Evolutionary conservation across 2,113 vertebrate species (phyloP).

Genomic region (Poecile atricapillus): DNA sequence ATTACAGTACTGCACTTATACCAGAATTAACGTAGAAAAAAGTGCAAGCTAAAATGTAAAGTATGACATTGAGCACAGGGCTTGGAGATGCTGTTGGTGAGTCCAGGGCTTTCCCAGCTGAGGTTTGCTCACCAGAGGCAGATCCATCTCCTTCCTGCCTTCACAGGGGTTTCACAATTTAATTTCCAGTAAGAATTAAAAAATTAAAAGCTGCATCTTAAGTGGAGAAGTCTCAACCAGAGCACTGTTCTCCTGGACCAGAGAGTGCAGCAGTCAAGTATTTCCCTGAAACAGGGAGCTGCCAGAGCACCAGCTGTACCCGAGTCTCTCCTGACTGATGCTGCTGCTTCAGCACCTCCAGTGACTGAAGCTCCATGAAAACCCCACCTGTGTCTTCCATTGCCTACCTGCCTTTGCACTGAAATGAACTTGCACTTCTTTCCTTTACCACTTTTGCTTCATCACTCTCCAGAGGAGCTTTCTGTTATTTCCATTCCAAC

Average conservation of each 20-base stretch:
- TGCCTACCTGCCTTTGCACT: neutral
- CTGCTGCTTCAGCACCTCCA: neutral
- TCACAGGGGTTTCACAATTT: neutral
- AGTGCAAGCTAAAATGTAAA: neutral
- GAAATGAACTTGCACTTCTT: rapidly evolving
- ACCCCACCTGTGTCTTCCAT: neutral
- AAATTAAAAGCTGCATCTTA: neutral
- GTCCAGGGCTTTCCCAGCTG: neutral
- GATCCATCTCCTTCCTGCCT: neutral
- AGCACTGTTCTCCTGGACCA: neutral
- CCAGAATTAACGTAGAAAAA: neutral
- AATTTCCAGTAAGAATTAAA: neutral
- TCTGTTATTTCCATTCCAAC: neutral
- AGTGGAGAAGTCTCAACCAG: neutral
- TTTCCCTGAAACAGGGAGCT: neutral
- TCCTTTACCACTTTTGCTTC: neutral
- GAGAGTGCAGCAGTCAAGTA: neutral
- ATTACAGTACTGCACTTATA: neutral
- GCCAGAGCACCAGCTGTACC: neutral
- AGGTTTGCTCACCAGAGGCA: neutral
- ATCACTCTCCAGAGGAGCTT: neutral
- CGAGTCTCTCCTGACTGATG: neutral
- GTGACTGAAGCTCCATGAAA: neutral
- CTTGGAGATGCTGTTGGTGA: neutral
- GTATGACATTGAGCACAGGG: neutral